These are phyloP conservation scores for Brachionus rotundiformis DNA, from an alignment of 1,140 invertebrate genomes.

Conservation along the genomic window DNA sequence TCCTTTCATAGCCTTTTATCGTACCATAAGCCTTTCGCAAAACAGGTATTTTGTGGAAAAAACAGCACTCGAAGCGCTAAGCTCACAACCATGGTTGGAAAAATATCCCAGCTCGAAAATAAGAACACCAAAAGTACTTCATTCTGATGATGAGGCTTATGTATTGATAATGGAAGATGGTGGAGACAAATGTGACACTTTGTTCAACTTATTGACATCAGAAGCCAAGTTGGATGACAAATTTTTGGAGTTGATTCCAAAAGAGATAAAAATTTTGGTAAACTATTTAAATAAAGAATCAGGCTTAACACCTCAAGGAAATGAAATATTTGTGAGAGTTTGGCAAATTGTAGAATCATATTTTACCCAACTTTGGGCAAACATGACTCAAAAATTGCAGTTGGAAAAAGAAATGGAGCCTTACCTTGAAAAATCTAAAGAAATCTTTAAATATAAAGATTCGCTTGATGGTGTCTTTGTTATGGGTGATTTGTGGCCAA, in stretches of 20 bases:
- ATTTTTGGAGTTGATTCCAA: background rate
- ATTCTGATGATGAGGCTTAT: background rate
- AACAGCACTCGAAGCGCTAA: background rate
- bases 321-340: background rate
- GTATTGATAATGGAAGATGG: conserved; percentile 50
- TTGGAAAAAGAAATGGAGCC: conserved; percentile 34
- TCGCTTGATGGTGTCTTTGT: background rate
- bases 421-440: background rate
- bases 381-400: conserved; percentile 1
- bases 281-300: background rate
- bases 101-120: conserved; percentile 28
- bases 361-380: background rate
- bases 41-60: conserved; percentile 36
- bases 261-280: conserved; percentile 28
- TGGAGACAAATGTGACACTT: background rate
- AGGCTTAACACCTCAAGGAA: background rate
- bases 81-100: background rate
- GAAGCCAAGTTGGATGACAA: background rate
- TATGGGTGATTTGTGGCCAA: conserved; percentile 42
- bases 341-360: conserved; percentile 8
- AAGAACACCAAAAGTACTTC: conserved; percentile 9
- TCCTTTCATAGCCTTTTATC: background rate
- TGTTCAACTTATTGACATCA: conserved; percentile 15
- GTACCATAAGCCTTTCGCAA: background rate
- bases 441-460: conserved; percentile 16